Evolutionary conservation across 2,113 vertebrate genomes (phyloP).

Genomic region (Tinamus guttatus): DNA sequence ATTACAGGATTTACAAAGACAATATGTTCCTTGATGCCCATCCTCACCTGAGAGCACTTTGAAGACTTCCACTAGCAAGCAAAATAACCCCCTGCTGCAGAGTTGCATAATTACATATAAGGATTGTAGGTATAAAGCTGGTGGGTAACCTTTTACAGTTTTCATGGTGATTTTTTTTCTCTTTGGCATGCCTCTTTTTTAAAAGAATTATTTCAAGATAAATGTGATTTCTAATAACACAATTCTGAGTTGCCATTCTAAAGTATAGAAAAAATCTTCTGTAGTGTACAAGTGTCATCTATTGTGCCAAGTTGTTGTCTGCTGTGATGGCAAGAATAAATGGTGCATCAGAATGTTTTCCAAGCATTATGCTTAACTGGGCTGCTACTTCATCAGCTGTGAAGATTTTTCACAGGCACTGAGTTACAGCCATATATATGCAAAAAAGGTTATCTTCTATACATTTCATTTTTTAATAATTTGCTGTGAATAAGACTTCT

Average conservation of each 20-base stretch:
- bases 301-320: not conserved
- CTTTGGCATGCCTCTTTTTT: not conserved
- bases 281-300: not conserved
- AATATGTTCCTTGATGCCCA: not conserved
- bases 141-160: not conserved
- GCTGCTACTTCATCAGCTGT: not conserved
- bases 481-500: not conserved
- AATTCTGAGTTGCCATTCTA: not conserved
- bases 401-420: not conserved
- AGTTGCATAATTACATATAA: not conserved
- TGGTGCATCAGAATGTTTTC: not conserved
- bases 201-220: not conserved
- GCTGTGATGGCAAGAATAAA: not conserved
- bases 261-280: not conserved
- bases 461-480: not conserved
- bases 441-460: not conserved
- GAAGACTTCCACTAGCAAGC: not conserved
- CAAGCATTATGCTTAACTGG: not conserved
- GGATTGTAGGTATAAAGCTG: not conserved
- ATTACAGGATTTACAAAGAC: not conserved
- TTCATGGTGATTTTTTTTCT: not conserved
- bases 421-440: not conserved
- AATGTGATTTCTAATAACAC: not conserved
- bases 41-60: not conserved
- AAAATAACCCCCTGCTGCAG: not conserved